Base-by-base conservation (phyloP, 2,113 vertebrate species). In the Salvelinus sp. region DNA sequence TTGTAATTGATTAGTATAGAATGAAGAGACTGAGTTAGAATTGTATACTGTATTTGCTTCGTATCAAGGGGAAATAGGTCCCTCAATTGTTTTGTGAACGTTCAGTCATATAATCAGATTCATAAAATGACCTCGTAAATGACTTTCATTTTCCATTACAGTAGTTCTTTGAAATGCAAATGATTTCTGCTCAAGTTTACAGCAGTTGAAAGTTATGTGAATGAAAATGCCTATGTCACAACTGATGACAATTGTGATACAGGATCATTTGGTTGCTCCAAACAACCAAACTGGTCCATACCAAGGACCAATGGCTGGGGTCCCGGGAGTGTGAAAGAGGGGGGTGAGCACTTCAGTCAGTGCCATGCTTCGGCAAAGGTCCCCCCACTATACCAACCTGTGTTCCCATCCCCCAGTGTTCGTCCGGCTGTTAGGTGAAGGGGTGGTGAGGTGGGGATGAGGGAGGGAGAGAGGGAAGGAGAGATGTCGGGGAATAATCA, bases 341-440 rank as follows among this genome's bases (percentile, higher is more conserved):
- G 65, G 27, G 3, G 33, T 33, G 33, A 33, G 33, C 33, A 33
- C 33, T 33, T 33, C 33, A 90, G 82, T 90, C 4, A 87, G 92
- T 86, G 89, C 88, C 95, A 95, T 94, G 95, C 95, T 44, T 44
- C 38, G 38, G 91, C 83, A 84, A 68, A 80, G 90, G 78, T 89
- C 82, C 85, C 86, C 87, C 90, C 66, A 80, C 90, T 27, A 88
- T 94, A 97, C 96, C 95, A 94, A 96, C 96, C 96, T 96, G 95
- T 93, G 89, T 93, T 93, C n/a, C 95, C 95, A 83, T 95, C 95
- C 87, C 94, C 95, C 89, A 97, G 92, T 91, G 94, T 96, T 90
- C 96, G 95, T 97, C 96, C 96, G 0, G 96, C 95, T 96, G 95
- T 96, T 95, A 89, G 92, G 91, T 91, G 93, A 91, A 84, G 90